A percentile compares a stretch with the other conserved stretches of the same genome.
Evolutionary conservation across 2,113 vertebrate species (phyloP).

Genomic region (Corythaeola cristata): DNA sequence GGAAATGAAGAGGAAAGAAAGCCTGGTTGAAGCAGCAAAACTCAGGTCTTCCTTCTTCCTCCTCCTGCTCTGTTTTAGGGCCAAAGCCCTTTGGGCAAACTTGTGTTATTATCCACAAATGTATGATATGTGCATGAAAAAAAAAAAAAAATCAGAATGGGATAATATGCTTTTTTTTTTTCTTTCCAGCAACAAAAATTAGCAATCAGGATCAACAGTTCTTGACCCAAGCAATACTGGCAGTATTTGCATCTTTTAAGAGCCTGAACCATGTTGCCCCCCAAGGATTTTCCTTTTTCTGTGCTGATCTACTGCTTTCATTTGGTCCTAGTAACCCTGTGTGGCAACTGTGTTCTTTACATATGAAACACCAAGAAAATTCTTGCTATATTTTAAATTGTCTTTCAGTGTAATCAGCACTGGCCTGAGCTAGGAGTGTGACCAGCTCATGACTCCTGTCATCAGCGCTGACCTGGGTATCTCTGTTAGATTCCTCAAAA

Average conservation of each 20-base stretch:
- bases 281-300: not conserved
- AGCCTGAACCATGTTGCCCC: not conserved
- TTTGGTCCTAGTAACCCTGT: not conserved
- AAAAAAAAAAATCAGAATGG: not conserved
- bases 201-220: not conserved
- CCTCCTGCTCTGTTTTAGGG: not conserved
- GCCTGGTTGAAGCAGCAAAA: not conserved
- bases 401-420: not conserved
- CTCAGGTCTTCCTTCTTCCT: not conserved
- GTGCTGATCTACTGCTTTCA: not conserved
- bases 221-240: not conserved
- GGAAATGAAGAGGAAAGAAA: not conserved
- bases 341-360: not conserved
- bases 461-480: not conserved
- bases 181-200: not conserved
- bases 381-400: not conserved
- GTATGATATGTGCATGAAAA: not conserved
- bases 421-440: not conserved
- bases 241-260: not conserved
- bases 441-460: not conserved
- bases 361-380: not conserved
- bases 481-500: not conserved
- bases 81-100: not conserved
- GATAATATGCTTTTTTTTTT: not conserved
- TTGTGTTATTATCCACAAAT: not conserved